Evolutionary conservation across 2,888 invertebrate genomes (phyloP).

Genomic region (Ophion ellenae): DNA sequence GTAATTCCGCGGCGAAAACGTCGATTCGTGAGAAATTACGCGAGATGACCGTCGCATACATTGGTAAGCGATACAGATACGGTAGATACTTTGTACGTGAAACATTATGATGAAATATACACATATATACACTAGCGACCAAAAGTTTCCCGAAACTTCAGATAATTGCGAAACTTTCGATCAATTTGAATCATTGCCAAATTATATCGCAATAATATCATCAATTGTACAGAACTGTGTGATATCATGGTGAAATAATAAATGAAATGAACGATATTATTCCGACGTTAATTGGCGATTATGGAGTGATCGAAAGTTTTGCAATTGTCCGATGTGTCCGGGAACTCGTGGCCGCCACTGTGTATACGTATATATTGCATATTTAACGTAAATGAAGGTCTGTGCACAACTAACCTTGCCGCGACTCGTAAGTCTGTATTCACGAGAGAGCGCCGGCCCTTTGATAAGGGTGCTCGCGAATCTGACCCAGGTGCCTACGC

Average conservation of each 20-base stretch:
- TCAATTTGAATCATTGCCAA: too few relatives aligned
- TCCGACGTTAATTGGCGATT: too few relatives aligned
- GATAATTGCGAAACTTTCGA: too few relatives aligned
- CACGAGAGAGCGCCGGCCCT: constrained; percentile 94
- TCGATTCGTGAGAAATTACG: not conserved
- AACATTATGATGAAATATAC: constrained; percentile 20
- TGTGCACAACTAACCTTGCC: constrained; percentile 83
- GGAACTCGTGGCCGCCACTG: too few relatives aligned
- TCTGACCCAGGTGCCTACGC: constrained; percentile 93
- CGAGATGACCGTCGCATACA: constrained; percentile 66
- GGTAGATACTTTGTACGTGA: constrained; percentile 40
- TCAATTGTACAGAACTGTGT: too few relatives aligned
- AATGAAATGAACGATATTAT: too few relatives aligned
- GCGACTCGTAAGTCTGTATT: constrained; percentile 80
- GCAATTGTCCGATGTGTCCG: too few relatives aligned
- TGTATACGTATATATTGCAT: constrained; percentile 30
- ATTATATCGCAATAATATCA: too few relatives aligned
- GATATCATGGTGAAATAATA: too few relatives aligned
- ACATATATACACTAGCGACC: constrained; percentile 9
- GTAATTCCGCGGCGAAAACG: constrained; percentile 4
- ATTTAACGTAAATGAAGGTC: constrained; percentile 74
- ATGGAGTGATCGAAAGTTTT: too few relatives aligned
- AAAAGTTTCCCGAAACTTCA: too few relatives aligned
- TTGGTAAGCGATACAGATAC: constrained; percentile 69
- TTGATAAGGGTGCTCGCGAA: constrained; percentile 99